phyloP scores from a whole-genome alignment of 2,113 vertebrate species.

The Glaucidium brasilianum region DNA sequence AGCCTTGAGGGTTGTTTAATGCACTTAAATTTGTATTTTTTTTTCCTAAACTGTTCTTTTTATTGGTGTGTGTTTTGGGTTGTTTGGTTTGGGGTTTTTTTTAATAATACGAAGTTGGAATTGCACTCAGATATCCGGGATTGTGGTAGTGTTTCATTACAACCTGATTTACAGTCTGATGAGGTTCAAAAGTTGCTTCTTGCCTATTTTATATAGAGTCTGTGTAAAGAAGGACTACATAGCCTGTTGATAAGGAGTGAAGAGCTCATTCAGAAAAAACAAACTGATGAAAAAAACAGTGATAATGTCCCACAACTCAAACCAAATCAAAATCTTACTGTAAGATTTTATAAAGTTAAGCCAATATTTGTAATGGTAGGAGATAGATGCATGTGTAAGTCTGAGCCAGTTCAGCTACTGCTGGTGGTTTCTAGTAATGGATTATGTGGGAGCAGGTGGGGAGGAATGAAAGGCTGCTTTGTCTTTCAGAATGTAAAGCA shows the following conservation, averaged over 20 bases:
- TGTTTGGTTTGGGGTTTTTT: not conserved
- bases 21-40: not conserved
- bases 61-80: not conserved
- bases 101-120: too few species aligned
- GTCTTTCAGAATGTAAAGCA: not conserved
- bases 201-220: not conserved
- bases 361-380: not conserved
- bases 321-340: not conserved
- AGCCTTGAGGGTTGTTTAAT: not conserved
- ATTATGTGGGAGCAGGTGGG: constrained; percentile 5
- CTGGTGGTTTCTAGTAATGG: not conserved
- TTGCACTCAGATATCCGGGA: not conserved
- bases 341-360: not conserved
- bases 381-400: not conserved
- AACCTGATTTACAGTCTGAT: not conserved
- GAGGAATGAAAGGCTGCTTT: not conserved
- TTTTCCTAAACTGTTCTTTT: not conserved
- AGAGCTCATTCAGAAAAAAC: not conserved
- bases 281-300: not conserved
- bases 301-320: not conserved
- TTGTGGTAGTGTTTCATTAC: not conserved
- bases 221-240: not conserved
- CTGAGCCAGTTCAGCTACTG: not conserved
- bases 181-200: not conserved
- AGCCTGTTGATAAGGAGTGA: not conserved